Conservation (phyloP, 2,113 vertebrate species). For the Rhagologus leucostigma region DNA sequence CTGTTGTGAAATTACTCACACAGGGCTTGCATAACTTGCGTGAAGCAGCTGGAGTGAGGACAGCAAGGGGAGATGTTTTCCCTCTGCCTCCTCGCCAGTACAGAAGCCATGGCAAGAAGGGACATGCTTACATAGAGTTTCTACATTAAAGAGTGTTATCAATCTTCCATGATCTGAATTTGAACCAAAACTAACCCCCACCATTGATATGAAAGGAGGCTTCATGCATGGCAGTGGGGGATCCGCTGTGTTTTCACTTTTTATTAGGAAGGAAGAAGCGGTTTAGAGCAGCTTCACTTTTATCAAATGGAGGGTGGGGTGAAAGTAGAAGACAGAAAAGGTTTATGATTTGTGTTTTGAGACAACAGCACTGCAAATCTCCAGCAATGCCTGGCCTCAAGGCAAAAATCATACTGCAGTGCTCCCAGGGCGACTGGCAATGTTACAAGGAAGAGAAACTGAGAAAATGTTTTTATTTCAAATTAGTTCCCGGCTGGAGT, state of each 20-base stretch:
- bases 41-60: neutral
- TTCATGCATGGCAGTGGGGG: neutral
- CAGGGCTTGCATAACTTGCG: neutral
- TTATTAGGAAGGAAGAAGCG: neutral
- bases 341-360: neutral
- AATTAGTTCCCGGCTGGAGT: neutral
- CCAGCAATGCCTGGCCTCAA: neutral
- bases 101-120: neutral
- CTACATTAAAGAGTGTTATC: neutral
- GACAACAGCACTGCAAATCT: neutral
- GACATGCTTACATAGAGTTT: neutral
- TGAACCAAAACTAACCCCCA: neutral
- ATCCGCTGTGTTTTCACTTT: neutral
- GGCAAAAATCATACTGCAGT: neutral
- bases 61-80: neutral
- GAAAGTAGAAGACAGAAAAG: neutral
- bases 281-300: neutral
- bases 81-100: neutral
- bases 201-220: neutral
- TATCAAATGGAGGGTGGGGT: neutral
- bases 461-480: neutral
- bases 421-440: neutral
- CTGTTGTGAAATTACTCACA: slow-evolving; percentile 4
- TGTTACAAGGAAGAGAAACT: neutral
- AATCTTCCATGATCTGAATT: neutral